Conservation (phyloP, 2,113 vertebrate genomes). For the Pelodiscus sinensis region DNA sequence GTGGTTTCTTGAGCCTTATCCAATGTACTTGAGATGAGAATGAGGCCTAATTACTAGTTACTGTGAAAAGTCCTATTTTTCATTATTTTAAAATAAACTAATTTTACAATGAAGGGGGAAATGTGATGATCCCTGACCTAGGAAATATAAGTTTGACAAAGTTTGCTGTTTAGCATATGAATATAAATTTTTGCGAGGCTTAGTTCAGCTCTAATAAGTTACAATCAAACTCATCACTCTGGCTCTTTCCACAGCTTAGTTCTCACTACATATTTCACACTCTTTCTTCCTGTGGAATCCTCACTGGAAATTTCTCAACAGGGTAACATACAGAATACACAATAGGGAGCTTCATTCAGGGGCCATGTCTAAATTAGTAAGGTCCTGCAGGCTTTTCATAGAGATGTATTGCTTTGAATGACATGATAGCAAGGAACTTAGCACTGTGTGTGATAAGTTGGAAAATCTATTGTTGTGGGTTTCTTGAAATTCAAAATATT, state of each 20-base stretch:
- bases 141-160: background rate
- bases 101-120: background rate
- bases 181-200: background rate
- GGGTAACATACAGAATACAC: background rate
- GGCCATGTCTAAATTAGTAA: background rate
- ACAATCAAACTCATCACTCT: background rate
- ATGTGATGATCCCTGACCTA: background rate
- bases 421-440: background rate
- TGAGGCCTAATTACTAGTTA: fast-evolving
- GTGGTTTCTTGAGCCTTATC: background rate
- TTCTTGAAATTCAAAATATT: background rate
- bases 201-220: background rate
- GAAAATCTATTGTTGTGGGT: background rate
- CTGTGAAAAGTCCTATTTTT: background rate
- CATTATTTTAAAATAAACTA: background rate
- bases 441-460: background rate
- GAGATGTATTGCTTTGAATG: background rate
- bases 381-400: background rate
- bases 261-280: background rate
- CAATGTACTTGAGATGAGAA: background rate
- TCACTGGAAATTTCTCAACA: background rate
- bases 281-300: background rate
- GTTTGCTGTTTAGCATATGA: background rate
- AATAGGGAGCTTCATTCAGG: background rate
- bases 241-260: background rate